Evolutionary conservation across 1,140 invertebrate species (phyloP), one percentile per base, ranked within the genome.

Genomic region (Neodiprion pinetum): DNA sequence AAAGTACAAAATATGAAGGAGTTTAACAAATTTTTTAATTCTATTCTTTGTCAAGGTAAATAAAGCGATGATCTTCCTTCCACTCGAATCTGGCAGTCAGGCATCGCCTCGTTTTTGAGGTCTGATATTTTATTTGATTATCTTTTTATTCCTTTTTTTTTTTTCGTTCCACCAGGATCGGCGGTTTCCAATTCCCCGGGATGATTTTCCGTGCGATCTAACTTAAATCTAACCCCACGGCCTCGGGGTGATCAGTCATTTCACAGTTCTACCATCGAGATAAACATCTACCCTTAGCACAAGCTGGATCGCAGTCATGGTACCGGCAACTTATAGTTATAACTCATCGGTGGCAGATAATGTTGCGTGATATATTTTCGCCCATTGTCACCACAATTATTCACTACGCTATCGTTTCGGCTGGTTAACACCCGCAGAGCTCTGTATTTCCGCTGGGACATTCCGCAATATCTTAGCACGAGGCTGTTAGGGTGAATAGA

Each of bases 331-430:
- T 80, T 79, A 76, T 70, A 79, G 74, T 76, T 79, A 80, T 85
- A 84, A 87, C 81, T 87, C 85, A 86, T 83, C 80, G 80, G 77
- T 66, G 78, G 50, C 71, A 83, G 85, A 85, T 86, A 87, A 82
- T 78, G 82, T 21, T 85, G 75, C 75, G 71, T 80, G 82, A 86
- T 85, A 81, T 86, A 87, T 86, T 85, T 86, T 83, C 83, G 78
- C 80, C 77, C 77, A 76, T 79, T 84, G 85, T 80, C 82, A 80
- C 72, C 76, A 81, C 85, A 85, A 88, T 88, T 87, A 88, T 88
- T 87, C 86, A 87, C 83, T 80, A 77, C 80, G 80, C 83, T 87
- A 86, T 86, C 84, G 73, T 61, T 61, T 61, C 53, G 53, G 53
- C 11, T 61, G 53, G 77, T 78, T 78, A 79, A 78, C 66, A 66